Evolutionary conservation across 2,888 invertebrate genomes (phyloP).

Genomic region (Leucania comma): DNA sequence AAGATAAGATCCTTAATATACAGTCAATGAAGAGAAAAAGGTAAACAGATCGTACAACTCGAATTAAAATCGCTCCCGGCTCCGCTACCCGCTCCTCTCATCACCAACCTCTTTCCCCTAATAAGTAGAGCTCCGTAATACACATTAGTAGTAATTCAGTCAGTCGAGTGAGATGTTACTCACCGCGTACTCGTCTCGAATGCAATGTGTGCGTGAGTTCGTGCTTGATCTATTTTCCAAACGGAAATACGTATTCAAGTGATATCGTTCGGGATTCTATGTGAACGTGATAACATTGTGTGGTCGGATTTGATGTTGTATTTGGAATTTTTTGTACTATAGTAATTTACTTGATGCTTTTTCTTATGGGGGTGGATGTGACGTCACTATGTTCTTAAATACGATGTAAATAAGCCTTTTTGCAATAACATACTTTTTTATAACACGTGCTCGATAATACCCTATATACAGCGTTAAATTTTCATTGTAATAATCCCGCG

Average conservation of each 20-base stretch:
- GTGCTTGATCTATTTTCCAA: constrained; percentile 52
- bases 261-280: constrained; percentile 62
- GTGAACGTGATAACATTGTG: constrained; percentile 55
- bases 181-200: constrained; percentile 83
- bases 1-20: too few species aligned
- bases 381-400: too few species aligned
- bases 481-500: too few species aligned
- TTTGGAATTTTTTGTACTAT: constrained; percentile 38
- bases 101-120: constrained; percentile 64
- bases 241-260: constrained; percentile 56
- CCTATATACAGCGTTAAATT: too few species aligned
- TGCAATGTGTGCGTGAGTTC: constrained; percentile 79
- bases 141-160: constrained; percentile 77
- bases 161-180: constrained; percentile 85
- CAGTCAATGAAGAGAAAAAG: too few species aligned
- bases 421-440: neutral
- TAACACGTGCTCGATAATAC: too few species aligned
- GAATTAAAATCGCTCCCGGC: neutral
- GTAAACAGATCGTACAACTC: too few species aligned
- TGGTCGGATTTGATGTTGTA: constrained; percentile 44
- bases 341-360: neutral
- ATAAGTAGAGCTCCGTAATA: constrained; percentile 77
- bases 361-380: neutral
- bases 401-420: neutral
- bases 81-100: constrained; percentile 71